phyloP scores from a whole-genome alignment of 53 echinoderm and acorn worm species.

The Henricia sp. region DNA sequence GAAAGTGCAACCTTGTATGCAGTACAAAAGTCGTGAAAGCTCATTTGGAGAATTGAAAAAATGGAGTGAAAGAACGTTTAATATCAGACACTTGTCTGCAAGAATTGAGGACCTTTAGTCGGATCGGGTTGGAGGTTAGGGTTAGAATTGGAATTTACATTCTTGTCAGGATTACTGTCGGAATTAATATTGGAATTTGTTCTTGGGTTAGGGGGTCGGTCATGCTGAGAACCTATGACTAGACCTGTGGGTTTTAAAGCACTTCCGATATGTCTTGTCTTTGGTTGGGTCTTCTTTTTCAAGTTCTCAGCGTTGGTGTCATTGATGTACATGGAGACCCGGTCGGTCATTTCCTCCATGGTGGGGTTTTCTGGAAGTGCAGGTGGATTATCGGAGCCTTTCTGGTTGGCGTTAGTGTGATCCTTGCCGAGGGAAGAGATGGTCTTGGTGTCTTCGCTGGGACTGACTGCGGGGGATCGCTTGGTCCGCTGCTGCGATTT shows the following conservation, averaged over 20 bases:
- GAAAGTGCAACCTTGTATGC: too few relatives aligned
- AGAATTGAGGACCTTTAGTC: slow-evolving; percentile 63
- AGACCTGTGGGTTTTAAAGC: slow-evolving; percentile 56
- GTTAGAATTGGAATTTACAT: slow-evolving; percentile 47
- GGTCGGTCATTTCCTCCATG: slow-evolving; percentile 32
- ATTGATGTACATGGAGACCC: slow-evolving; percentile 55
- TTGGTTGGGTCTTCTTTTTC: slow-evolving; percentile 42
- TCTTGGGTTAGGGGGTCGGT: slow-evolving; percentile 22
- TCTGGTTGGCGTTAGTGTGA: slow-evolving; percentile 38
- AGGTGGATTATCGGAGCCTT: slow-evolving; percentile 24
- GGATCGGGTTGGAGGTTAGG: slow-evolving; percentile 37
- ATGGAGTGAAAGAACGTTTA: slow-evolving; percentile 27
- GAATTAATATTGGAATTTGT: slow-evolving; percentile 32
- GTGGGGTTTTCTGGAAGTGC: slow-evolving; percentile 41
- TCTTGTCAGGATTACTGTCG: slow-evolving; percentile 5
- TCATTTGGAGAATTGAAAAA: slow-evolving; percentile 58
- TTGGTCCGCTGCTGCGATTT: slow-evolving; percentile 59
- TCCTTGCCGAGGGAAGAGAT: slow-evolving; percentile 21
- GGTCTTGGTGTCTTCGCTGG: slow-evolving; percentile 52
- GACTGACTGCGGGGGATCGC: slow-evolving; percentile 23
- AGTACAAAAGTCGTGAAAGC: slow-evolving; percentile 40
- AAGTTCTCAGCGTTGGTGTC: slow-evolving; percentile 54
- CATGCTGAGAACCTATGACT: slow-evolving; percentile 44
- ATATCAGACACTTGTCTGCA: slow-evolving; percentile 91
- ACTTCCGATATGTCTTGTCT: slow-evolving; percentile 55